Conservation (phyloP, 2,888 invertebrate species). For the Diarsia dahlii region DNA sequence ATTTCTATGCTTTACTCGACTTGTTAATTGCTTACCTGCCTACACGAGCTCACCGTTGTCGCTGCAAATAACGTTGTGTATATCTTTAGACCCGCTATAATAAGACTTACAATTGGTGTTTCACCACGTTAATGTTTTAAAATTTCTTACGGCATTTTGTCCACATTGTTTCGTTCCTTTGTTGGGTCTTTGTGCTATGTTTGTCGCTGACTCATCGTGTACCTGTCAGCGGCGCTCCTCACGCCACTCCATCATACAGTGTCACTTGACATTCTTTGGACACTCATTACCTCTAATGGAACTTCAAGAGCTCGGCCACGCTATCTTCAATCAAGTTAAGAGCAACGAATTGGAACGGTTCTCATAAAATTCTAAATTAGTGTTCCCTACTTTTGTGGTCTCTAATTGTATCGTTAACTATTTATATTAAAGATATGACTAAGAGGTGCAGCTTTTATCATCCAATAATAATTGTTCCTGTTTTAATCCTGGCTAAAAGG, state of each 20-base stretch:
- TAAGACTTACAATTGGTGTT: constrained; percentile 48
- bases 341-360: constrained; percentile 71
- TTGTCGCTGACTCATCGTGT: constrained; percentile 83
- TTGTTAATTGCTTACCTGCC: constrained; percentile 72
- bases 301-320: constrained; percentile 78
- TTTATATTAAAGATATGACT: constrained; percentile 68
- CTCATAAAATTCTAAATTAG: constrained; percentile 72
- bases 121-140: constrained; percentile 42
- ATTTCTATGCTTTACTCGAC: constrained; percentile 73
- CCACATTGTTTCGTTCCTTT: constrained; percentile 68
- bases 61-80: constrained; percentile 55
- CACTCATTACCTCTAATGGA: constrained; percentile 87
- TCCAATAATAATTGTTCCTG: constrained; percentile 63
- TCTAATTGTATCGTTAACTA: constrained; percentile 66
- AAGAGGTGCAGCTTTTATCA: constrained; percentile 75
- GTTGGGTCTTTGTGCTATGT: constrained; percentile 72
- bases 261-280: constrained; percentile 82
- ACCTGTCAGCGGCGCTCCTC: constrained; percentile 85
- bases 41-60: constrained; percentile 66
- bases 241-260: constrained; percentile 83
- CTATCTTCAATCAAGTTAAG: constrained; percentile 79
- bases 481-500: constrained; percentile 67
- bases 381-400: constrained; percentile 60
- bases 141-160: constrained; percentile 46
- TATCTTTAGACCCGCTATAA: constrained; percentile 48